phyloP scores from a whole-genome alignment of 2,113 vertebrate genomes.

The Pogonocichla stellata region DNA sequence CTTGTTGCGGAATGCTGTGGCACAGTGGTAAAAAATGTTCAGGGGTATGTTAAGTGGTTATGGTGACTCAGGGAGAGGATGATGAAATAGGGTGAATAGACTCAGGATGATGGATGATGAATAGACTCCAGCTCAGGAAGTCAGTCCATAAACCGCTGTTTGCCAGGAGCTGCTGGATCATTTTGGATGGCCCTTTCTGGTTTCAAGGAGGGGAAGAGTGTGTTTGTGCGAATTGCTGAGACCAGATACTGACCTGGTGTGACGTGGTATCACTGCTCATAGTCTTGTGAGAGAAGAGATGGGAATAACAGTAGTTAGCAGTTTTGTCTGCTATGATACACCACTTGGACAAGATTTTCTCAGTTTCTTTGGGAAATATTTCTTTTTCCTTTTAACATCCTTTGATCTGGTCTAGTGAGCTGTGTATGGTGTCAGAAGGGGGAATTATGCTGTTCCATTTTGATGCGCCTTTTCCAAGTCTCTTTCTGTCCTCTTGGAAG shows the following conservation, averaged over 20 bases:
- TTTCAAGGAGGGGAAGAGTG: not conserved
- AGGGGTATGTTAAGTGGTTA: accelerated
- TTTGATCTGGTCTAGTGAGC: not conserved
- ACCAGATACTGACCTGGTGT: not conserved
- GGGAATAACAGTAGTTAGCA: not conserved
- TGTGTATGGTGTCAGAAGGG: not conserved
- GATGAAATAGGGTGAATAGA: not conserved
- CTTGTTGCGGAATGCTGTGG: not conserved
- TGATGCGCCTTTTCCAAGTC: not conserved
- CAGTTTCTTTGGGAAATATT: not conserved
- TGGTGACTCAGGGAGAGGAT: not conserved
- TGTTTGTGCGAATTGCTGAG: not conserved
- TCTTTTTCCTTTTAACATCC: not conserved
- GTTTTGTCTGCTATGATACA: not conserved
- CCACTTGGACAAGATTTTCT: not conserved
- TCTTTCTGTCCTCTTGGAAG: not conserved
- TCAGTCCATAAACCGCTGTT: accelerated
- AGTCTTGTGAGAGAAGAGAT: not conserved
- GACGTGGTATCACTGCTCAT: not conserved
- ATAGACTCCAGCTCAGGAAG: not conserved
- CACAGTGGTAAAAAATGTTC: not conserved
- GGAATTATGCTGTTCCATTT: not conserved
- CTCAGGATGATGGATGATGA: too few species aligned
- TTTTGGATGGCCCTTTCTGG: not conserved
- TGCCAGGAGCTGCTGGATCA: not conserved